Evolutionary conservation across 2,113 vertebrate genomes (phyloP), one percentile per base, ranked within the genome.

Genomic region (Addax nasomaculatus): DNA sequence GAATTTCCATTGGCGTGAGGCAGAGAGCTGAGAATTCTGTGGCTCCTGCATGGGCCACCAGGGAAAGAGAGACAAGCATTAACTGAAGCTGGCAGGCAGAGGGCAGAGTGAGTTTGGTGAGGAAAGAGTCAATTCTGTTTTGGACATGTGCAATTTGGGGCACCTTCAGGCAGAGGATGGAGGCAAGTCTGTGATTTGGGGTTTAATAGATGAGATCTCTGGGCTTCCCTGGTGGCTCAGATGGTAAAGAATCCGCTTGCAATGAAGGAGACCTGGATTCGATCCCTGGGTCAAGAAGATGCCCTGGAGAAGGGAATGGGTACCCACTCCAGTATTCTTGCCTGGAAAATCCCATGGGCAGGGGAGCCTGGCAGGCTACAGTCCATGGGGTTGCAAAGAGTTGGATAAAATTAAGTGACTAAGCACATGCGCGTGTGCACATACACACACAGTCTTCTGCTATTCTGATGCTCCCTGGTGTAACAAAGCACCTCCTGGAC

Each of bases 1-100:
- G 89, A 57, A 43, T 4, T n/a, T 39, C 64, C 11, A 0, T 1
- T 2, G 67, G 11, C 0, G 0, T 17, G 36, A 57, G 39, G 88
- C 30, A 47, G 47, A 47, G 5, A 57, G 33, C 3, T 21, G 36
- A 45, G 36, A 49, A 27, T 39, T 80, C 19, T 30, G 16, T 14
- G 39, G 57, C 19, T 45, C 43, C 87, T 67, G 36, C 30, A 9
- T 25, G 23, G 36, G 27, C 27, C 45, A 12, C 36, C 27, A 33
- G 29, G 30, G 33, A 9, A 12, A 25, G 2, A 30, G 36, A n/a
- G 62, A 7, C n/a, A 3, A 4, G 12, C 15, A 15, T 36, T 25
- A 10, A 6, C 6, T 7, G 3, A 85, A 43, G 45, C 3, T 0
- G 7, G 14, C 57, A 53, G 62, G 51, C 58, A 13, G 51, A 21